Percentiles rank a stretch among this genome's conserved stretches.
Conservation (phyloP, 2,888 invertebrate species). For the Polydrusus pterygomalis region DNA sequence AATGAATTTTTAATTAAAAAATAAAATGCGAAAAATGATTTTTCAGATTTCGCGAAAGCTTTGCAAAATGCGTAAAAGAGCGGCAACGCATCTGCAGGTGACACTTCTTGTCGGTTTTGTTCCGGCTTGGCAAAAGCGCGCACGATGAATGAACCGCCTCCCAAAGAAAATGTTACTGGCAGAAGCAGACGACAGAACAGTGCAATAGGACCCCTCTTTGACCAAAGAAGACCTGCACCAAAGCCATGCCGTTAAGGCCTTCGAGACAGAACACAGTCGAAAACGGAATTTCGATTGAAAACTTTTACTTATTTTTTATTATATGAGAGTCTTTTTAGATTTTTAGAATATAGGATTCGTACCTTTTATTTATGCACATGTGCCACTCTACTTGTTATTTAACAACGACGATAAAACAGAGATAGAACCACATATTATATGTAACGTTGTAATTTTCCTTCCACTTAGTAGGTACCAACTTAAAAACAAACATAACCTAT, state of each 20-base stretch:
- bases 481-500: too few species aligned
- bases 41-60: conserved; percentile 5
- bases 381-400: too few species aligned
- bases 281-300: too few species aligned
- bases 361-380: too few species aligned
- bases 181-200: conserved; percentile 59
- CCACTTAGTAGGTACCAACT: too few species aligned
- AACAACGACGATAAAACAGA: too few species aligned
- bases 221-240: conserved; percentile 55
- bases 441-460: too few species aligned
- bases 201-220: conserved; percentile 56
- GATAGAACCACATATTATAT: too few species aligned
- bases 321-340: too few species aligned
- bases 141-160: conserved; percentile 63
- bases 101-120: conserved; percentile 56
- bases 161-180: conserved; percentile 61
- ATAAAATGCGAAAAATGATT: conserved; percentile 2
- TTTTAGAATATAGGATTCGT: too few species aligned
- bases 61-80: conserved; percentile 36
- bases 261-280: too few species aligned
- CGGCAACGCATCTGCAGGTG: conserved; percentile 51
- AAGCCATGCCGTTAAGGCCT: conserved; percentile 38
- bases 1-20: background rate
- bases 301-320: too few species aligned
- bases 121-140: conserved; percentile 61